Base-by-base conservation (phyloP, 2,113 vertebrate species). In the Alectura lathami region DNA sequence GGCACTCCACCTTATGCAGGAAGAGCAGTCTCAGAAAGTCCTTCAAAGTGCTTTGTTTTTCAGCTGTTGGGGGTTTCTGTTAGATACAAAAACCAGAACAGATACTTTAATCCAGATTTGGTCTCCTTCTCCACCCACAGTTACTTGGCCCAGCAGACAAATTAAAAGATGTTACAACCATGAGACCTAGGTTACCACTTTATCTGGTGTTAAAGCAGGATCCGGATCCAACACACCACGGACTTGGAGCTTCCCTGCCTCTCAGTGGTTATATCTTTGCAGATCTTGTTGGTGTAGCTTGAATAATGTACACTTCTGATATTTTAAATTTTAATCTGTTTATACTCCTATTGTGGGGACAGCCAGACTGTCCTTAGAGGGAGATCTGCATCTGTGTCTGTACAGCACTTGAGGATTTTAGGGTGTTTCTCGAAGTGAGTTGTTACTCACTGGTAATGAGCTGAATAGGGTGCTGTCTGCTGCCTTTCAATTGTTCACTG, bases 391-490 rank as follows among this genome's bases (percentile, higher is more conserved):
- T 11, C 36, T 23, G n/a, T 75, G 21, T 20, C 40, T 43, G 75
- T 67, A 70, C 51, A 79, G n/a, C 62, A 23, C 42, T 14, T 24
- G 7, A 47, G 53, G 30, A 1, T 54, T 40, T 70, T 26, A 38
- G 51, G 78, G 9, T 11, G 20, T 48, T 81, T 59, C 42, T 70
- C 24, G 17, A 8, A 18, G 15, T 2, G 7, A 43, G n/a, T n/a
- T n/a, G n/a, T n/a, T n/a, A n/a, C n/a, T n/a, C n/a, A n/a, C 47
- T 17, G 4, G 2, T 6, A 20, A 22, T 3, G 9, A 48, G 18
- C 13, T 34, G 23, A 78, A 24, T 8, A 40, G 32, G 30, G 72
- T 40, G 1, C 27, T 30, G 0, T 22, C 73, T 93, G 23, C 59
- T 64, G 42, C 23, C n/a, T 27, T 93, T 48, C 62, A 17, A 3